Percentiles rank a stretch among this genome's conserved stretches.
Evolutionary conservation across 2,888 invertebrate species (phyloP).

Genomic region (Catonia carolina): DNA sequence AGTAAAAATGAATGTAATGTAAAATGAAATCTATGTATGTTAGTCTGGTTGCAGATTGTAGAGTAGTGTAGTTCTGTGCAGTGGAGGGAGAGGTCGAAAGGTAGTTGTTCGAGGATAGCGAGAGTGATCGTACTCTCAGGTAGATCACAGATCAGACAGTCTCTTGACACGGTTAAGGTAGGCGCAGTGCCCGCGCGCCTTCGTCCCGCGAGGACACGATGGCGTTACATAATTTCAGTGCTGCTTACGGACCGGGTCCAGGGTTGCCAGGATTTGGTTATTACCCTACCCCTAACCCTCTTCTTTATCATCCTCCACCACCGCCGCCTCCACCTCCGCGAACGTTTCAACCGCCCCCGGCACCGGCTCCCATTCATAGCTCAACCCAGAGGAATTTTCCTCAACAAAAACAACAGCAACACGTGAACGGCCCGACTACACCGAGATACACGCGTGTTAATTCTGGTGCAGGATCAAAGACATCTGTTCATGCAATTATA

Average conservation of each 20-base stretch:
- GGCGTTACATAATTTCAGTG: constrained; percentile 8
- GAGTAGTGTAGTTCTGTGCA: no score
- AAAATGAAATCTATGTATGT: no score
- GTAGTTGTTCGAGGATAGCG: constrained; percentile 1
- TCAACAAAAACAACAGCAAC: background rate
- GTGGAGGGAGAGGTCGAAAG: background rate
- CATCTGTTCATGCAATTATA: constrained; percentile 63
- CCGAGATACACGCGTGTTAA: constrained; percentile 41
- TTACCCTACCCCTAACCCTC: background rate
- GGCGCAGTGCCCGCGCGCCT: constrained; percentile 4
- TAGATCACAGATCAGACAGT: background rate
- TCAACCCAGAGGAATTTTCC: background rate
- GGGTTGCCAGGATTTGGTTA: background rate
- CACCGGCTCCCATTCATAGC: background rate
- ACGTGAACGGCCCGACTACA: background rate
- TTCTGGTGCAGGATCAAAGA: constrained; percentile 43
- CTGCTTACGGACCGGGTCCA: constrained; percentile 7
- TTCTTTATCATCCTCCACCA: background rate
- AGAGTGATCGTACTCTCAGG: background rate
- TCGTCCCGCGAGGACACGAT: constrained; percentile 12
- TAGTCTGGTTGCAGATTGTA: no score
- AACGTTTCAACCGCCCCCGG: constrained; percentile 4
- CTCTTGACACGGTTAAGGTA: constrained; percentile 9
- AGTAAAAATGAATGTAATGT: no score
- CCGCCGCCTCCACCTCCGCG: constrained; percentile 3